These are phyloP conservation scores for fruit fly (Drosophila melanogaster) DNA, from an alignment of 1,140 invertebrate genomes.

Conservation along the genomic window Release_6_plus_ISO1_MT NT_033777.3:22529501-22530000, in stretches of 20 bases:
- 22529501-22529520: constrained; percentile 87
- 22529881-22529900: constrained; percentile 87
- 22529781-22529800: constrained; percentile 88
- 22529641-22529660: constrained; percentile 86
- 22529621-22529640: constrained; percentile 88
- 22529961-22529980: constrained; percentile 88
- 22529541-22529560: constrained; percentile 90
- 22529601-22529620: constrained; percentile 88
- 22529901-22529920: constrained; percentile 86
- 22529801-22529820: constrained; percentile 87
- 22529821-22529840: constrained; percentile 88
- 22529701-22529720: constrained; percentile 87
- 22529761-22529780: constrained; percentile 87
- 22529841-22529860: constrained; percentile 87
- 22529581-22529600: constrained; percentile 85
- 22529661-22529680: constrained; percentile 88
- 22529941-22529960: constrained; percentile 88
- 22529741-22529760: constrained; percentile 88
- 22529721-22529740: constrained; percentile 87
- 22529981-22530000: constrained; percentile 85
- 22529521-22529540: constrained; percentile 91
- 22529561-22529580: constrained; percentile 87
- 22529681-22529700: constrained; percentile 84
- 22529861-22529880: constrained; percentile 87
- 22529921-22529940: constrained; percentile 86